Percentiles rank a stretch among this genome's conserved stretches.
Evolutionary conservation across 2,888 invertebrate species (phyloP).

Genomic region (Pollenia amentaria): DNA sequence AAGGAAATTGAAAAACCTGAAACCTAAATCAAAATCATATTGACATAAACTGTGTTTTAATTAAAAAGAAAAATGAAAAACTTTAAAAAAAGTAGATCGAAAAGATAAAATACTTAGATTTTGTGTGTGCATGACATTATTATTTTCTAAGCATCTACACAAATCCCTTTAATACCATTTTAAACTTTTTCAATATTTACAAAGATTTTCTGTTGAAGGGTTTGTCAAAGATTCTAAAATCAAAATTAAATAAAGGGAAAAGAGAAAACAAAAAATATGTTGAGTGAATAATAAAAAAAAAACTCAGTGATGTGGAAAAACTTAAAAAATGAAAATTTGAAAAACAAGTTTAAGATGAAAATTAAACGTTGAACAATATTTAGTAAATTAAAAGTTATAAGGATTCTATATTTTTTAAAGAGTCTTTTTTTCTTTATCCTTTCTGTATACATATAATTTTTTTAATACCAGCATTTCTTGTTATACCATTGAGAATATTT

Average conservation of each 20-base stretch:
- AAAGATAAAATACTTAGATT: background rate
- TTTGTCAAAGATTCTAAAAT: conserved; percentile 1
- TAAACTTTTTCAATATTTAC: background rate
- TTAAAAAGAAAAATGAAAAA: conserved; percentile 34
- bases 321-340: conserved; percentile 1
- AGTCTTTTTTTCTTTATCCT: no score
- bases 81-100: background rate
- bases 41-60: conserved; percentile 54
- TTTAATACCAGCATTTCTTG: no score
- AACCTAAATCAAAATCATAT: conserved; percentile 48
- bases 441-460: no score
- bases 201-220: conserved; percentile 6
- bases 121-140: background rate
- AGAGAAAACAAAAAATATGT: background rate
- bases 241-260: background rate
- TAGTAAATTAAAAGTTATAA: background rate
- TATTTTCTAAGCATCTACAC: background rate
- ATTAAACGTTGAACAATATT: background rate
- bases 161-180: conserved; percentile 20
- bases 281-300: background rate
- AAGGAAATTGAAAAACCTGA: conserved; percentile 50
- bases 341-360: background rate
- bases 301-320: conserved; percentile 17
- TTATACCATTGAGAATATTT: no score
- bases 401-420: background rate